Base-by-base conservation (phyloP, 2,797 vertebrate genomes). In the Mus minutoides region DNA sequence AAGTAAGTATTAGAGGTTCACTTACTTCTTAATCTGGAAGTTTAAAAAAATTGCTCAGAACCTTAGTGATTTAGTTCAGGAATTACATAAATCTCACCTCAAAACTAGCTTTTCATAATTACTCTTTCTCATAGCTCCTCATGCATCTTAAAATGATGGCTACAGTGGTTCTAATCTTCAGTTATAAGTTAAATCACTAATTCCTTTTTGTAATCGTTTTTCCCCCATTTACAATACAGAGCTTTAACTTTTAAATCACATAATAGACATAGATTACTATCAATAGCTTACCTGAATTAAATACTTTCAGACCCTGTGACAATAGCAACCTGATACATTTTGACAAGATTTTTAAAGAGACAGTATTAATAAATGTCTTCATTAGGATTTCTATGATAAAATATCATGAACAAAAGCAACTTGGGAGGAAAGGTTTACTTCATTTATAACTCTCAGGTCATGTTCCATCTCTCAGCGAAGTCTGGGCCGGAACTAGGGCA, bases 251-350 rank as follows among this genome's bases (percentile, higher is more conserved):
- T 67, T 17, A 92, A 85, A 49, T 93, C 71, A 31, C n/a, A 86
- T 22, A 60, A 92, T 58, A 78, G 86, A 10, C 26, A 34, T 37
- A 43, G 67, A 75, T 94, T 92, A 19, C 64, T 26, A 73, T 9
- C 71, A 96, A 67, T 43, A 73, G 13, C 94, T 94, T 92, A 67
- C 34, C 60, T 86, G 34, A 92, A 34, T 76, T 22, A 90, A 94
- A 73, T 71, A 85, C 60, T 73, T 0, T 73, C 85, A 88, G 76
- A 90, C 34, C 37, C 34, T 87, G 52, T 92, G 37, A 94, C 52
- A 92, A 56, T 52, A 9, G 64, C 64, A 12, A 90, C 60, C 43
- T 54, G 75, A 84, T 71, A 14, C 92, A 34, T 84, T 89, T 94
- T 82, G 31, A 75, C 80, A 78, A 77, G n/a, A 1, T 92, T 52